These are phyloP conservation scores for Drosophila cracens DNA, from an alignment of 2,888 invertebrate genomes.

Conservation along the genomic window DNA sequence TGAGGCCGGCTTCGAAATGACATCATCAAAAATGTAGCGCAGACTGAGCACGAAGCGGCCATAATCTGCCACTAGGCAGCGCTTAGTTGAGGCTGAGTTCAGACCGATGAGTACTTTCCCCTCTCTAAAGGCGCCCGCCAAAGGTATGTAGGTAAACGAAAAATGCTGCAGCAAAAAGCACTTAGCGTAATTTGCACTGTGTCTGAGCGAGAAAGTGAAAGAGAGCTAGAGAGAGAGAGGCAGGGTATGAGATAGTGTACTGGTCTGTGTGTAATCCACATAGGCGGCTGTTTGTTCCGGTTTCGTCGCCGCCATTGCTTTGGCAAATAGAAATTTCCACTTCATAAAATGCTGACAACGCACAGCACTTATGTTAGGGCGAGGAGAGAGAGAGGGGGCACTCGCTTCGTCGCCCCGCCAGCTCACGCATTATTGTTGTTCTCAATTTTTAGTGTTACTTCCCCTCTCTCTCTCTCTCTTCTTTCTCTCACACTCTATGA, in stretches of 20 bases:
- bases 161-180: conserved; percentile 73
- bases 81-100: conserved; percentile 54
- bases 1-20: conserved; percentile 69
- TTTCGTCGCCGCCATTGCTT: conserved; percentile 65
- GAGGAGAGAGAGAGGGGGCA: background rate
- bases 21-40: conserved; percentile 78
- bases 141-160: conserved; percentile 68
- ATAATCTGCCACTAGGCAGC: conserved; percentile 77
- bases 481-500: conserved; percentile 1
- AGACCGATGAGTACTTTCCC: conserved; percentile 10
- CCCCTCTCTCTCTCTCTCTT: background rate
- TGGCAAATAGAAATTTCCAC: conserved; percentile 81
- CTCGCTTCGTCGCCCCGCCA: conserved; percentile 31
- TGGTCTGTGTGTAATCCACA: conserved; percentile 18
- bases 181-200: conserved; percentile 77
- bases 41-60: conserved; percentile 69
- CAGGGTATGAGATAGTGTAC: conserved; percentile 14
- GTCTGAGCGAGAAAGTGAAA: conserved; percentile 13
- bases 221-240: background rate
- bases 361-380: conserved; percentile 69
- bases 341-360: conserved; percentile 81
- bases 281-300: conserved; percentile 72
- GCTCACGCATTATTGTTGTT: conserved; percentile 34
- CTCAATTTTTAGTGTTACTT: conserved; percentile 34
- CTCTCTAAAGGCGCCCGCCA: conserved; percentile 3